phyloP scores from a whole-genome alignment of 2,888 invertebrate species.

The Petrolisthes cinctipes region DNA sequence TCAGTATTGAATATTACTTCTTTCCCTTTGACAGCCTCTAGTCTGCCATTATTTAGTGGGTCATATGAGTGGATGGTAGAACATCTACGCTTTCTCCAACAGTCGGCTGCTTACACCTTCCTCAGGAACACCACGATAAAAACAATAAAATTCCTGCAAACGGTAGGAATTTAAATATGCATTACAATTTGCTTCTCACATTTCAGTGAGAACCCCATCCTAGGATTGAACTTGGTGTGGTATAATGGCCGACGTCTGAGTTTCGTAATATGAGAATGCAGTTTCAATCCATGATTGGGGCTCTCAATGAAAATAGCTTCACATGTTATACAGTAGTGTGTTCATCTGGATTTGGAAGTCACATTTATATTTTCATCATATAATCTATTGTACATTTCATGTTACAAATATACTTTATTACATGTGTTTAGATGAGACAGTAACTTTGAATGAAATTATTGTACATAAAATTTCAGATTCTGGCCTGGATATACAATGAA shows the following conservation, averaged over 20 bases:
- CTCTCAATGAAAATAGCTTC: no score
- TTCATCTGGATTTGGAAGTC: no score
- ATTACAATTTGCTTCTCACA: neutral
- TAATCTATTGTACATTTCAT: no score
- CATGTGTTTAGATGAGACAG: no score
- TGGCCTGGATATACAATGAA: constrained; percentile 24
- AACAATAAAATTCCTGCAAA: constrained; percentile 12
- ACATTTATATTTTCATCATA: no score
- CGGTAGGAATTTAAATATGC: constrained; percentile 6
- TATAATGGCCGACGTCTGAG: no score
- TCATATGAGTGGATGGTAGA: constrained; percentile 5
- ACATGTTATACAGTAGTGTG: no score
- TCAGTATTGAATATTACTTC: neutral
- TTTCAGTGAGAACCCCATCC: neutral
- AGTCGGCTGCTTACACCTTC: constrained; percentile 14
- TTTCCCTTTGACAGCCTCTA: constrained; percentile 19
- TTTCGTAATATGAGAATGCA: no score
- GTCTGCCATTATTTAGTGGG: neutral
- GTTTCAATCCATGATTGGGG: no score
- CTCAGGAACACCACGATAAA: neutral
- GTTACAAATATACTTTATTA: no score
- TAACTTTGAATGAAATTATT: neutral
- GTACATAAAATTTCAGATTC: constrained; percentile 14
- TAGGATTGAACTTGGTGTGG: neutral
- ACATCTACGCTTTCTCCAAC: neutral